These are phyloP conservation scores for Etheostoma spectabile DNA, from an alignment of 2,113 vertebrate species.

Conservation along the genomic window DNA sequence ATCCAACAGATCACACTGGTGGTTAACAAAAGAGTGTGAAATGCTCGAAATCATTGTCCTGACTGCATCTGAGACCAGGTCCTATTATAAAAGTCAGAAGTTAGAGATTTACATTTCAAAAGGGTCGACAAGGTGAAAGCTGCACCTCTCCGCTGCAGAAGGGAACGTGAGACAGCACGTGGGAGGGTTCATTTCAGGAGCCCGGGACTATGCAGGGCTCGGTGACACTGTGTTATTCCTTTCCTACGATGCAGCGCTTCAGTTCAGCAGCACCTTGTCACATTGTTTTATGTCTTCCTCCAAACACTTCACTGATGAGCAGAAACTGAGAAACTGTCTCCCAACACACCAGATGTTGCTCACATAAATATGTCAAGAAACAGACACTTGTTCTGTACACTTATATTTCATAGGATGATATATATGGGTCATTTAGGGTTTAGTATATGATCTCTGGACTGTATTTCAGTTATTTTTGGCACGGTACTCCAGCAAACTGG, in stretches of 20 bases:
- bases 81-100: neutral
- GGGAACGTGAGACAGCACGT: conserved; percentile 22
- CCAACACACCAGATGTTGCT: conserved; percentile 34
- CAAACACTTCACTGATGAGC: conserved; percentile 36
- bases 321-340: conserved; percentile 28
- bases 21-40: neutral
- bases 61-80: neutral
- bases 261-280: conserved; percentile 52
- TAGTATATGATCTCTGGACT: neutral
- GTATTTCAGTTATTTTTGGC: neutral
- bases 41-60: neutral
- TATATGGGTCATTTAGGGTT: neutral
- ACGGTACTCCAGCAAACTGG: neutral
- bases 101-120: neutral
- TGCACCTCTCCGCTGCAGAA: neutral
- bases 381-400: conserved; percentile 10
- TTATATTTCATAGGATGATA: conserved; percentile 15
- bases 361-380: conserved; percentile 24
- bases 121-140: neutral
- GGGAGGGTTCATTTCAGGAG: conserved; percentile 34
- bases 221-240: neutral
- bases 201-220: neutral
- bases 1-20: neutral
- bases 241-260: conserved; percentile 23
- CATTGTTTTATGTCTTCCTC: conserved; percentile 38